Evolutionary conservation across 2,113 vertebrate genomes (phyloP), one percentile per base, ranked within the genome.

Genomic region (zebrafish (Danio rerio)): DNA sequence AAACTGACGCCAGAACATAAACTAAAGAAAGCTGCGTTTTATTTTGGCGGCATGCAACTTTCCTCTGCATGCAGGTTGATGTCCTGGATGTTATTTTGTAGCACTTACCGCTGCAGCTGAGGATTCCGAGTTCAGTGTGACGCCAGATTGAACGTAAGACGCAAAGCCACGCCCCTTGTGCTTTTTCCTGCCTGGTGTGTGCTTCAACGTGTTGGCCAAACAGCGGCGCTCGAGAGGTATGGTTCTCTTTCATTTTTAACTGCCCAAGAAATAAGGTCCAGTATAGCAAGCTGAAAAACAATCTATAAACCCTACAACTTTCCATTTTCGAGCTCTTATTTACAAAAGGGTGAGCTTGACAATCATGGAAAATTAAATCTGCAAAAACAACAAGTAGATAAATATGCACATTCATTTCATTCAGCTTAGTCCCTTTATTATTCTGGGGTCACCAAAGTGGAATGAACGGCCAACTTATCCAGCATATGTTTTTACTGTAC

Each of bases 211-310:
- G 10, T 20, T 61, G 42, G 15, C 55, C 79, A 61, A 12, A 71
- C 3, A 7, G 66, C 12, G 79, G 75, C 58, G 75, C 75, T 78
- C 75, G 59, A 31, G 59, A 61, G 69, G 53, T 50, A 70, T 11
- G 6, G 31, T 31, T 31, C 31, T 31, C 31, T 31, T 31, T 31
- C 31, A 31, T 31, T 31, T n/a, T 31, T 31, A 31, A 31, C 31
- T 31, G 5, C 69, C 11, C 12, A 53, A 13, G 31, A 65, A 65
- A 65, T 2, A 0, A 42, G 3, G 3, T 31, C 31, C 31, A 31
- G 3, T 31, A 31, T 31, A 31, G 3, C 31, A 31, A 31, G 31
- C 31, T 2, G 31, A 31, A 31, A 2, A 31, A 31, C 31, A 2
- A 31, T 31, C n/a, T n/a, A 3, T 31, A 31, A 31, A 31, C 31